These are phyloP conservation scores for Melieria picta DNA, from an alignment of 2,888 invertebrate species.

Conservation along the genomic window DNA sequence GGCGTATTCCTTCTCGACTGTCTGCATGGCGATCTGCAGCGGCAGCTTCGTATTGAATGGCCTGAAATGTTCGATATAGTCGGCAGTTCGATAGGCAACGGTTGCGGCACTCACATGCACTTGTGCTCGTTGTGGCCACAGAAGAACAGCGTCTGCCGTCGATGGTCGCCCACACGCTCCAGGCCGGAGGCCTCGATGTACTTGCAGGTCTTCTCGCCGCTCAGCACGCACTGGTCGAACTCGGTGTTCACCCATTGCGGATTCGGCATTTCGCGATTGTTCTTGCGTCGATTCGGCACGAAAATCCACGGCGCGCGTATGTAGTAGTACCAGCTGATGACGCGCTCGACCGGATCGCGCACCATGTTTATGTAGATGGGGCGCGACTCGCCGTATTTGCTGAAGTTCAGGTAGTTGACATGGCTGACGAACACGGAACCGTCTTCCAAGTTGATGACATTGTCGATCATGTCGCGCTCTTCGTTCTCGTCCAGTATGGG, in stretches of 20 bases:
- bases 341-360: conserved; percentile 88
- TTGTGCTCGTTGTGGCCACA: conserved; percentile 84
- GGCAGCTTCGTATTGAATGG: conserved; percentile 86
- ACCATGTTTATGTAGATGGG: conserved; percentile 92
- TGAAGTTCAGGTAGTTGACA: conserved; percentile 61
- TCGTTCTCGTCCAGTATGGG: conserved; percentile 46
- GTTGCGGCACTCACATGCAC: conserved; percentile 75
- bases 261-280: conserved; percentile 72
- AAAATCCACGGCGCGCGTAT: conserved; percentile 91
- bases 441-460: conserved; percentile 53
- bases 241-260: conserved; percentile 89
- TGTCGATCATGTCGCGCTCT: conserved; percentile 54
- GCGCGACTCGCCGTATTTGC: conserved; percentile 73
- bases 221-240: conserved; percentile 85
- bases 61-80: conserved; percentile 64
- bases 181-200: conserved; percentile 83
- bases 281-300: conserved; percentile 81
- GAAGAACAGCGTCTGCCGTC: conserved; percentile 87
- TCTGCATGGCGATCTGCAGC: conserved; percentile 82
- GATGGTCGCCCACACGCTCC: conserved; percentile 86
- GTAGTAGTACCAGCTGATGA: conserved; percentile 93
- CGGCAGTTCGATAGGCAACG: background rate
- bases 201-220: conserved; percentile 81
- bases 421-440: conserved; percentile 57
- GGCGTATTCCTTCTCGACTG: conserved; percentile 85